Base-by-base conservation (phyloP, 2,113 vertebrate genomes). In the Podilymbus podiceps region DNA sequence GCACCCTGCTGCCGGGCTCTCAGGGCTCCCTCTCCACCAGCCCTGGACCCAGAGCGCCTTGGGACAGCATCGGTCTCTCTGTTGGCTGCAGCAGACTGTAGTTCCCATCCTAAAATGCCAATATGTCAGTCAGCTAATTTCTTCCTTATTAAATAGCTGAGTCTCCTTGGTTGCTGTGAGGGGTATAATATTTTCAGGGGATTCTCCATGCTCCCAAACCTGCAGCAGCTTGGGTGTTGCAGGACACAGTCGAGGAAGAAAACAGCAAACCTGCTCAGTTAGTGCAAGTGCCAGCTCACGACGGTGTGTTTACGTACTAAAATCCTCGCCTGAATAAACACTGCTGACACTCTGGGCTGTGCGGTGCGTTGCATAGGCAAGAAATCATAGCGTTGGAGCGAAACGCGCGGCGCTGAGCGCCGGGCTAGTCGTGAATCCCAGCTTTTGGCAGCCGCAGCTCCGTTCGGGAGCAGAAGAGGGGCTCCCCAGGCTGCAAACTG, bases 331-430 rank as follows among this genome's bases (percentile, higher is more conserved):
- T 47, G 55, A 47, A 8, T 4, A 50, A 76, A 49, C 66, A 31
- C 28, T 8, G 67, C 63, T 69, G 88, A 16, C 71, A 15, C n/a
- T 3, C 33, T 19, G 53, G 7, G 1, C 12, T 24, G 35, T 38
- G n/a, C 5, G 6, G 1, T 17, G 52, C 47, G 21, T 25, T 15
- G 73, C 59, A 15, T 46, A 22, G 31, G 46, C 8, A 14, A 38
- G 58, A 24, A 50, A n/a, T 52, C 5, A 0, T 0, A 2, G 0
- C 10, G 33, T 11, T 27, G 9, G 20, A 12, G 12, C 10, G 71
- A 28, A 44, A 7, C 0, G 3, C n/a, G 3, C 1, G 44, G 9
- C 40, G 28, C 21, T 6, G 38, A 47, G 71, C 1, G 0, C 52
- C 3, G 8, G 28, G 42, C 8, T 38, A 1, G 24, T 14, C 2